These are phyloP conservation scores for Cantharis nigra DNA, from an alignment of 2,888 invertebrate species.

Conservation along the genomic window DNA sequence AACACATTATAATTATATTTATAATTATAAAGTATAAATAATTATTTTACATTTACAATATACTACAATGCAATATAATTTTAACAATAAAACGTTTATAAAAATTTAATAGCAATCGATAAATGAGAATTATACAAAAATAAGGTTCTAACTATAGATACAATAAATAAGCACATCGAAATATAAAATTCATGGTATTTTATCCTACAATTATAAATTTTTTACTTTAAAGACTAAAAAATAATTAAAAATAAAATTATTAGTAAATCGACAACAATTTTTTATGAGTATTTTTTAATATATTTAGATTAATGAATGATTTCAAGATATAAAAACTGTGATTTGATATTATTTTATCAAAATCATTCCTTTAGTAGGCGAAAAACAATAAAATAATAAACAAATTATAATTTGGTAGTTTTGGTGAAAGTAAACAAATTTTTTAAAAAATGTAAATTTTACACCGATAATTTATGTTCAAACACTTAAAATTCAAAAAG, in stretches of 20 bases:
- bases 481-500: neutral
- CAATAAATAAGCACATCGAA: neutral
- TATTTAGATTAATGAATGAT: neutral
- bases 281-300: neutral
- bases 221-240: neutral
- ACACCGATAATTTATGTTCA: neutral
- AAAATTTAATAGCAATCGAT: neutral
- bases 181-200: neutral
- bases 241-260: neutral
- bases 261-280: neutral
- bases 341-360: neutral
- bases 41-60: neutral
- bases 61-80: neutral
- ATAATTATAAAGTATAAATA: neutral
- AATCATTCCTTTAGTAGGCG: neutral
- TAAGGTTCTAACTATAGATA: neutral
- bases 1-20: neutral
- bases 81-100: neutral
- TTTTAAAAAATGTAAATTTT: neutral
- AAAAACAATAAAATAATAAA: neutral
- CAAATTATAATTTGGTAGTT: neutral
- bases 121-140: neutral
- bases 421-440: neutral
- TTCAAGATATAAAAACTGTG: neutral
- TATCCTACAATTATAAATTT: neutral